Conservation (phyloP, 2,888 invertebrate genomes). For the Rhopalosiphum nymphaeae region DNA sequence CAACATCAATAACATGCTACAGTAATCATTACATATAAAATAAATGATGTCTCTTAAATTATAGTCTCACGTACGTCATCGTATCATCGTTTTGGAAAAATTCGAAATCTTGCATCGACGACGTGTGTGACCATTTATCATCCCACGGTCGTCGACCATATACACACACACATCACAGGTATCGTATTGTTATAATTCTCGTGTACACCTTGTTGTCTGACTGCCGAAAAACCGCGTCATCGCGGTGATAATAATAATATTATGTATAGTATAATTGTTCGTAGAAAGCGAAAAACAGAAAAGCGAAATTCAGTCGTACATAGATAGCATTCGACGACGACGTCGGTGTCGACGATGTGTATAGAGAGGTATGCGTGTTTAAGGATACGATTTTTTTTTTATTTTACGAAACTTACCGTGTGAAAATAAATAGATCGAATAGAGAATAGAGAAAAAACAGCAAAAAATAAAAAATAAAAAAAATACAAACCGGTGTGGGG, state of each 20-base stretch:
- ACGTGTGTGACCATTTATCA: background rate
- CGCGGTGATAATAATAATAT: background rate
- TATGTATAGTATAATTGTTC: background rate
- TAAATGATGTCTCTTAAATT: background rate
- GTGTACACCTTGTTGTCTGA: background rate
- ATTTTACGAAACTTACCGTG: background rate
- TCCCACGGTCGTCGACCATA: background rate
- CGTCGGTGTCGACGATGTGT: background rate
- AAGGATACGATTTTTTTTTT: conserved; percentile 1
- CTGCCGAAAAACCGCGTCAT: background rate
- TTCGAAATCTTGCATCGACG: background rate
- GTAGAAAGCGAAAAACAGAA: conserved; percentile 13
- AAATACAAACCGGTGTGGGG: conserved; percentile 30
- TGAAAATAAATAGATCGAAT: background rate
- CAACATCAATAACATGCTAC: background rate
- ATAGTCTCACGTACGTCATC: background rate
- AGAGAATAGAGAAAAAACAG: background rate
- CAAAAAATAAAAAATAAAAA: background rate
- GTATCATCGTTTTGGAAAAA: background rate
- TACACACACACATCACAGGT: background rate
- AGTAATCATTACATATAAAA: background rate
- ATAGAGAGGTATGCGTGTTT: background rate
- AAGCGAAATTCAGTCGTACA: background rate
- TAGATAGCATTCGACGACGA: background rate
- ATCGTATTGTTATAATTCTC: background rate